Evolutionary conservation across 2,888 invertebrate species (phyloP).

Genomic region (Oxyteleia sp.): DNA sequence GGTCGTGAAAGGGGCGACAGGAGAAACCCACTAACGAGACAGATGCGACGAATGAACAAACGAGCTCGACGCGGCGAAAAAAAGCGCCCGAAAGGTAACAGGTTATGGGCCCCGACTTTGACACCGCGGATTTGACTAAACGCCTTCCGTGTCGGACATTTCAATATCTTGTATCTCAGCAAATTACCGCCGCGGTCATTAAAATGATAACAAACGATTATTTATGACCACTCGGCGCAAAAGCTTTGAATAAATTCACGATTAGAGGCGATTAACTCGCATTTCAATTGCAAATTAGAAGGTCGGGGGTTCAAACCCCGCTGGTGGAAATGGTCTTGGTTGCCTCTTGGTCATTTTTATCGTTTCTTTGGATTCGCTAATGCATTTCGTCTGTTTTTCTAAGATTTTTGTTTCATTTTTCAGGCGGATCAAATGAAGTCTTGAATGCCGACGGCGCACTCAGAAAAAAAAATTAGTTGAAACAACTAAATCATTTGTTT

Average conservation of each 20-base stretch:
- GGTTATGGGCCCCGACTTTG: too few relatives aligned
- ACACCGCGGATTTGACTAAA: too few relatives aligned
- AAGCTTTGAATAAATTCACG: background rate
- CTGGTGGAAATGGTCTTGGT: background rate
- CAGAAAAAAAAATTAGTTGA: too few relatives aligned
- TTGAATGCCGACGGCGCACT: too few relatives aligned
- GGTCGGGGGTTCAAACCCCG: background rate
- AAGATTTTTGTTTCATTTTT: too few relatives aligned
- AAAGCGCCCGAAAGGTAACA: too few relatives aligned
- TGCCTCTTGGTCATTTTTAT: background rate
- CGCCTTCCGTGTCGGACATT: too few relatives aligned
- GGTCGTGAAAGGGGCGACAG: slow-evolving; percentile 58
- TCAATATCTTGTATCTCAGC: slow-evolving; percentile 21
- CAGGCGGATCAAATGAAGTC: too few relatives aligned
- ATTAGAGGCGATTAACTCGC: background rate
- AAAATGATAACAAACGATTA: slow-evolving; percentile 2
- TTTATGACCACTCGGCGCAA: background rate
- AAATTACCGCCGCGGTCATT: background rate
- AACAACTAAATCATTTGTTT: too few relatives aligned
- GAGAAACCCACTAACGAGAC: slow-evolving; percentile 76
- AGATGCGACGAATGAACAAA: slow-evolving; percentile 75
- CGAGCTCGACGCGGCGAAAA: too few relatives aligned
- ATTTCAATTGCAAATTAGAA: background rate
- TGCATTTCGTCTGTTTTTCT: too few relatives aligned
- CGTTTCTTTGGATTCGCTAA: too few relatives aligned